A percentile compares a stretch with the other conserved stretches of the same genome.
These are phyloP conservation scores for Cremastinae sp. DNA, from an alignment of 2,888 invertebrate species.

Conservation along the genomic window DNA sequence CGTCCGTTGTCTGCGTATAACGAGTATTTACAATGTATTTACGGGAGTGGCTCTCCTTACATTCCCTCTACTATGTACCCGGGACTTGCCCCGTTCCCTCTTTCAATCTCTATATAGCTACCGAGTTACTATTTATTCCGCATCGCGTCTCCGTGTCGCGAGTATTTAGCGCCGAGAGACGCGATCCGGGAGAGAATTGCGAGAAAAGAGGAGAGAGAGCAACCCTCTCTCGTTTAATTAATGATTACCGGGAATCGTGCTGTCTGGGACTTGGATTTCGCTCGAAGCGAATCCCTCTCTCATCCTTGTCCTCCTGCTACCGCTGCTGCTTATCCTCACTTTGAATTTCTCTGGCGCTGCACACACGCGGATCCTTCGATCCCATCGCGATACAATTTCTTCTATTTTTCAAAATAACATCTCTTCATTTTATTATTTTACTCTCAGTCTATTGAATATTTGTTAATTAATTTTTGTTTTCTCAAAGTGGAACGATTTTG, in stretches of 20 bases:
- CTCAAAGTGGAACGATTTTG: too few species aligned
- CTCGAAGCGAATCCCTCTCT: constrained; percentile 63
- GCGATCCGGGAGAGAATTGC: constrained; percentile 52
- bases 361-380: too few species aligned
- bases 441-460: too few species aligned
- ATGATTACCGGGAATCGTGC: constrained; percentile 78
- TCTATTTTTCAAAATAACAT: too few species aligned
- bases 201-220: constrained; percentile 29
- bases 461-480: too few species aligned
- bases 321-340: too few species aligned
- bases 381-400: too few species aligned
- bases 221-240: constrained; percentile 75
- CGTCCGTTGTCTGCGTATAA: constrained; percentile 12
- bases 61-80: constrained; percentile 23
- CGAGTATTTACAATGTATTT: constrained; percentile 19
- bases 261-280: constrained; percentile 73
- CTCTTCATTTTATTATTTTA: too few species aligned
- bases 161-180: constrained; percentile 71
- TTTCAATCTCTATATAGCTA: constrained; percentile 21
- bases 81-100: constrained; percentile 35
- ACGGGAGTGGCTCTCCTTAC: constrained; percentile 52
- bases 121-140: constrained; percentile 59
- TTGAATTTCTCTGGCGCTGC: too few species aligned
- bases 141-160: constrained; percentile 67
- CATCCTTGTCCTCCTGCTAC: constrained; percentile 45